Evolutionary conservation across 2,888 invertebrate genomes (phyloP).

Genomic region (Ferrisia virgata): DNA sequence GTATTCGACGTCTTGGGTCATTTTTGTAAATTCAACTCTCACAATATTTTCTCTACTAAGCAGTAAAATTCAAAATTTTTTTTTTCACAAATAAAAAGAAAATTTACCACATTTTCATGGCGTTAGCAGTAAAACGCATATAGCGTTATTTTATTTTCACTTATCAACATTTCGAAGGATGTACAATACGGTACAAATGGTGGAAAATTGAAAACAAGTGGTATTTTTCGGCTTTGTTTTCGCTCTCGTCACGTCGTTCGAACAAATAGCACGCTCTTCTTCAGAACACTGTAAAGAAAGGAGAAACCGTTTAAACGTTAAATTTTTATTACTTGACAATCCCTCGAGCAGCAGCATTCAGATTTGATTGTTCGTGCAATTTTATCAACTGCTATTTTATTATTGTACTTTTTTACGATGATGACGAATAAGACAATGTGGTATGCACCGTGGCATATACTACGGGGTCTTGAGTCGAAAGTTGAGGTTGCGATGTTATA

Average conservation of each 20-base stretch:
- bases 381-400: background rate
- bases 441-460: too few species aligned
- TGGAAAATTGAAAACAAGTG: background rate
- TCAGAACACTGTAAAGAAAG: background rate
- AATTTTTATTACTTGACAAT: background rate
- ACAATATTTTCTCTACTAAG: background rate
- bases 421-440: too few species aligned
- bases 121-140: background rate
- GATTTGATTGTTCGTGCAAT: slow-evolving; percentile 5
- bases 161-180: background rate
- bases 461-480: background rate
- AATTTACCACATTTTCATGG: background rate
- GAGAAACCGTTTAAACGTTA: background rate
- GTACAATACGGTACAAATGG: background rate
- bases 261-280: background rate
- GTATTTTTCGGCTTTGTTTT: background rate
- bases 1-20: too few species aligned
- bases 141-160: background rate
- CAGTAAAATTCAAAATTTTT: background rate
- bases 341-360: background rate
- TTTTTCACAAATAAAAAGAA: background rate
- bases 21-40: background rate
- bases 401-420: background rate
- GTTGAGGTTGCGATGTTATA: too few species aligned
- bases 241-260: too few species aligned